A percentile compares a stretch with the other conserved stretches of the same genome.
phyloP scores from a whole-genome alignment of 2,888 invertebrate genomes.

The Stenchaetothrips biformis region DNA sequence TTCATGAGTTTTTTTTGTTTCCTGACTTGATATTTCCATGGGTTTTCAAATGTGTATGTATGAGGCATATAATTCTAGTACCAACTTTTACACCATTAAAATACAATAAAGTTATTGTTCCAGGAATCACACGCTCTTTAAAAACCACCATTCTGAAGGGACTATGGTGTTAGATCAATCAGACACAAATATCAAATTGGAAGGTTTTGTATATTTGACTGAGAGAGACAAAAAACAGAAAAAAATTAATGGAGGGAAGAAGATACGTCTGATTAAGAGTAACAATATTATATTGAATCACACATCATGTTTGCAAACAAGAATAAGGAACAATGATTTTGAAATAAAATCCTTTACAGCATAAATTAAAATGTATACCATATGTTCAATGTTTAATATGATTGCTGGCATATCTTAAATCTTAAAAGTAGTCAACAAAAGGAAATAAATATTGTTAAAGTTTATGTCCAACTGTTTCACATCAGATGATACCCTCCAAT shows the following conservation, averaged over 20 bases:
- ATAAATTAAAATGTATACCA: neutral
- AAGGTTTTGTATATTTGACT: neutral
- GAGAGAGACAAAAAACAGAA: neutral
- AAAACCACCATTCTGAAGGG: too few relatives aligned
- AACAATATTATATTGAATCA: neutral
- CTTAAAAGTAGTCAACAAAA: constrained; percentile 20
- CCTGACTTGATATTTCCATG: too few relatives aligned
- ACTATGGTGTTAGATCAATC: too few relatives aligned
- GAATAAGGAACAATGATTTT: neutral
- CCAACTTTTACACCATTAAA: too few relatives aligned
- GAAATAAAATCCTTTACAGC: neutral
- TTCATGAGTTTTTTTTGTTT: too few relatives aligned
- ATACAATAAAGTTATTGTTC: too few relatives aligned
- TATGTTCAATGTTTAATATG: neutral
- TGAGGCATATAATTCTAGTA: too few relatives aligned
- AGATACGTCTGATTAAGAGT: neutral
- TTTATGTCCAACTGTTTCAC: too few relatives aligned
- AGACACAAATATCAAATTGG: neutral
- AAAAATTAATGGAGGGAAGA: too few relatives aligned
- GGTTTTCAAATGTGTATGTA: too few relatives aligned
- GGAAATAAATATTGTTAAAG: neutral
- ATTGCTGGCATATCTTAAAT: neutral
- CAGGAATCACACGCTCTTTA: too few relatives aligned
- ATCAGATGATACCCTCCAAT: too few relatives aligned
- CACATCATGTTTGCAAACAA: neutral